Evolutionary conservation across 2,797 vertebrate species (phyloP).

Genomic region (Ctenopoma multispine): DNA sequence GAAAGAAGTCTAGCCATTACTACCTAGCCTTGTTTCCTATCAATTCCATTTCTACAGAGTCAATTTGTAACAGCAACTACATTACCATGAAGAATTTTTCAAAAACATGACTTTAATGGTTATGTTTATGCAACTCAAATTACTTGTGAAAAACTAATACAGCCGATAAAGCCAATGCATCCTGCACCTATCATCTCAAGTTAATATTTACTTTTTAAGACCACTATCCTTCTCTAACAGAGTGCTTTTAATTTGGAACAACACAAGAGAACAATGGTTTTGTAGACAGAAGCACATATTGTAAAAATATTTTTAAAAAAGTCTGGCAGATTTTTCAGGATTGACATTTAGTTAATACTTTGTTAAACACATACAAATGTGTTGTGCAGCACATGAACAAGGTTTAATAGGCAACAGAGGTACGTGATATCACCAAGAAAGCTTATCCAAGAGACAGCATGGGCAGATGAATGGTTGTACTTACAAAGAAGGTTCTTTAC

Average conservation of each 20-base stretch:
- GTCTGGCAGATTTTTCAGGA: background rate
- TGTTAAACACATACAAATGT: no score
- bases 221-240: background rate
- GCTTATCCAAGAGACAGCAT: background rate
- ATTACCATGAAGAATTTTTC: no score
- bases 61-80: no score
- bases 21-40: no score
- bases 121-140: no score
- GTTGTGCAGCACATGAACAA: no score
- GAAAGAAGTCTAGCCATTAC: no score
- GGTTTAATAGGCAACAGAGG: no score
- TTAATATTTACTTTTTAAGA: background rate
- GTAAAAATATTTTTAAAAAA: background rate
- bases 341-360: background rate
- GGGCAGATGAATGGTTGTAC: background rate
- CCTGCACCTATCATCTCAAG: background rate
- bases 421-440: background rate
- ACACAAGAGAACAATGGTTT: background rate
- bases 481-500: background rate
- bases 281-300: background rate
- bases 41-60: no score
- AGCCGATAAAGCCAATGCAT: background rate
- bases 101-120: no score
- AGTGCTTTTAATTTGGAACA: background rate
- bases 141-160: no score